Evolutionary conservation across 30 jellyfish, hydroid and myxozoan species (phyloP).

Genomic region (Nemopilema nomurai): DNA sequence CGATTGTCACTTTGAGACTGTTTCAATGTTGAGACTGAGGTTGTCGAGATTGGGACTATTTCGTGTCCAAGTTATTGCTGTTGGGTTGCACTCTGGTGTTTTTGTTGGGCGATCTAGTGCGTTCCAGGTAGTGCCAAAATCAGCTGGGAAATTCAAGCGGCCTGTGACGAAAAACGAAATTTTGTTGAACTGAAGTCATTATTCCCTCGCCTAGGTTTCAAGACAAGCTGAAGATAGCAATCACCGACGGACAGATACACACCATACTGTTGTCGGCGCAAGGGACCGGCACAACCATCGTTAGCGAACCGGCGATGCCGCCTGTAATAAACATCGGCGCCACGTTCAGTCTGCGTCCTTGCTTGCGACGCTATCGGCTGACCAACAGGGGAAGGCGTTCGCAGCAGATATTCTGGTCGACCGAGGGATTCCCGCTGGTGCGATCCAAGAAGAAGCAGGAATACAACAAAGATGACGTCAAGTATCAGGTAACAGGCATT

Average conservation of each 20-base stretch:
- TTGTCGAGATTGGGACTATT: too few species aligned
- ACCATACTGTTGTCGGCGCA: slow-evolving; percentile 76
- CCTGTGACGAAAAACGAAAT: too few species aligned
- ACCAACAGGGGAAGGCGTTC: slow-evolving; percentile 86
- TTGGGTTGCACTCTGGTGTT: too few species aligned
- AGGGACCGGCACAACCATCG: slow-evolving; percentile 92
- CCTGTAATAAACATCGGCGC: slow-evolving; percentile 88
- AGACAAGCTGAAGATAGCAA: slow-evolving; percentile 72
- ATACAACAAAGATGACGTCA: slow-evolving; percentile 75
- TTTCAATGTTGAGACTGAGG: too few species aligned
- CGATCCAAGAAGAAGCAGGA: slow-evolving; percentile 67
- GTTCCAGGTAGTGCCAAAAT: too few species aligned
- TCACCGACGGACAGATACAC: slow-evolving; percentile 74
- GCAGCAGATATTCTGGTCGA: slow-evolving; percentile 94
- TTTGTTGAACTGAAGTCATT: too few species aligned
- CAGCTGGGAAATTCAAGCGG: too few species aligned
- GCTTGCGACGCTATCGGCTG: slow-evolving; percentile 64
- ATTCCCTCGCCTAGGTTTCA: too few species aligned
- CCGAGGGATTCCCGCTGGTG: slow-evolving; percentile 90
- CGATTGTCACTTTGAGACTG: too few species aligned
- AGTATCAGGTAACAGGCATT: slow-evolving; percentile 66
- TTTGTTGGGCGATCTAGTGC: too few species aligned
- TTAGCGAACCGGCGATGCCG: slow-evolving; percentile 88
- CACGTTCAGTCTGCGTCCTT: slow-evolving; percentile 70
- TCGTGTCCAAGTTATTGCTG: too few species aligned